Evolutionary conservation across 1,140 invertebrate genomes (phyloP).

Genomic region (Drosophila saltans): DNA sequence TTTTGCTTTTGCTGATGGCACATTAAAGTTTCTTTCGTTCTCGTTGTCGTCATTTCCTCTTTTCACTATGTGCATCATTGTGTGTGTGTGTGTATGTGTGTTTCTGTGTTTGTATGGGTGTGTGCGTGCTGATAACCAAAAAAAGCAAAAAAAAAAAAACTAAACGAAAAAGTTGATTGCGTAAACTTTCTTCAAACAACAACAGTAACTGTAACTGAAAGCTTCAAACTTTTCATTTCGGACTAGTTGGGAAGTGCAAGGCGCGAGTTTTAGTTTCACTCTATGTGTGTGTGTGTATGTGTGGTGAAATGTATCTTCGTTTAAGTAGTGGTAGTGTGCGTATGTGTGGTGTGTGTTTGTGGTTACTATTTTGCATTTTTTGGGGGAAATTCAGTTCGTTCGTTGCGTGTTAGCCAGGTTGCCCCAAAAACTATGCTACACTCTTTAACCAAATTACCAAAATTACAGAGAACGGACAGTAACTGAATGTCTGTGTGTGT

Average conservation of each 20-base stretch:
- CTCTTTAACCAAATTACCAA: conserved; percentile 55
- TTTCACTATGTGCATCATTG: not conserved
- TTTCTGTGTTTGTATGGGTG: conserved; percentile 9
- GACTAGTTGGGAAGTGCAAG: conserved; percentile 44
- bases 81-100: conserved; percentile 20
- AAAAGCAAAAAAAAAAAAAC: conserved; percentile 35
- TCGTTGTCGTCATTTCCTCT: conserved; percentile 23
- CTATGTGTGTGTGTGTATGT: not conserved
- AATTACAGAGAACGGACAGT: not conserved
- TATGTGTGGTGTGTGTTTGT: not conserved
- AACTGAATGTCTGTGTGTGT: too few species aligned
- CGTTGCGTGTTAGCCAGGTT: conserved; percentile 50
- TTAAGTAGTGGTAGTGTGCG: not conserved
- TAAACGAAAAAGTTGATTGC: conserved; percentile 61
- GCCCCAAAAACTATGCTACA: conserved; percentile 57
- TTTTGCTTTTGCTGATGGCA: conserved; percentile 58
- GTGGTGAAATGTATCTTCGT: conserved; percentile 3
- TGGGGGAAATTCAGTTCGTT: conserved; percentile 40
- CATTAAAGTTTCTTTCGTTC: conserved; percentile 70
- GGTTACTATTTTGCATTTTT: conserved; percentile 46
- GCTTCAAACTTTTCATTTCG: conserved; percentile 44
- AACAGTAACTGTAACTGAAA: conserved; percentile 44
- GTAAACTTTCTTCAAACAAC: conserved; percentile 56
- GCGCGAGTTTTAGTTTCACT: conserved; percentile 47
- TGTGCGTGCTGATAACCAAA: conserved; percentile 35